phyloP scores from a whole-genome alignment of 2,888 invertebrate species.

The Cephus pygmeus region DNA sequence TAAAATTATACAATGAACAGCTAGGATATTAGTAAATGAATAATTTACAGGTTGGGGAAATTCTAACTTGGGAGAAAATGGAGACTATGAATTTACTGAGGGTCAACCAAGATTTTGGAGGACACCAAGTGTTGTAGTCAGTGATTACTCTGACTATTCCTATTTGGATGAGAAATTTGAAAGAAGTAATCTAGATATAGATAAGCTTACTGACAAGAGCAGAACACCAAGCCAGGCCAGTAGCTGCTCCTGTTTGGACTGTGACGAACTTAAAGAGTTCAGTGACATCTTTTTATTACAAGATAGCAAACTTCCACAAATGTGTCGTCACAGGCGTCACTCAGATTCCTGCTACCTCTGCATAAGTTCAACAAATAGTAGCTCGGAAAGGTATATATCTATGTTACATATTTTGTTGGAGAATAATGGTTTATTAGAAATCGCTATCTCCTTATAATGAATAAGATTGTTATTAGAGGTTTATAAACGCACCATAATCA shows the following conservation, averaged over 20 bases:
- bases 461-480: not conserved
- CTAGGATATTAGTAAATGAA: not conserved
- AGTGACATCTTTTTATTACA: conserved; percentile 36
- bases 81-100: conserved; percentile 51
- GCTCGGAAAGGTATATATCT: conserved; percentile 21
- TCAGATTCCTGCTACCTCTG: conserved; percentile 59
- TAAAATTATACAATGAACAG: not conserved
- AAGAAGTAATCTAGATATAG: conserved; percentile 55
- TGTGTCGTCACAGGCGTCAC: conserved; percentile 55
- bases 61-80: conserved; percentile 43
- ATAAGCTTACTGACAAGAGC: conserved; percentile 51
- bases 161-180: conserved; percentile 59
- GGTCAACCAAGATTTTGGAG: conserved; percentile 72
- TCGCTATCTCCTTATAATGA: not conserved
- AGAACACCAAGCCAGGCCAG: conserved; percentile 54
- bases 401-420: not conserved
- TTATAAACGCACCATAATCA: not conserved
- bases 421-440: not conserved
- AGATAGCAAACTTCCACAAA: conserved; percentile 43
- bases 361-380: conserved; percentile 35
- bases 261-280: conserved; percentile 53
- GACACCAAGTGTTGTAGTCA: conserved; percentile 88
- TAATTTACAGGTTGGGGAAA: conserved; percentile 49
- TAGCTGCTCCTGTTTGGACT: conserved; percentile 60
- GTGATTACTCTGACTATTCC: conserved; percentile 84